Evolutionary conservation across 2,888 invertebrate genomes (phyloP), one percentile per base, ranked within the genome.

Genomic region (Linhomoeus sp.): DNA sequence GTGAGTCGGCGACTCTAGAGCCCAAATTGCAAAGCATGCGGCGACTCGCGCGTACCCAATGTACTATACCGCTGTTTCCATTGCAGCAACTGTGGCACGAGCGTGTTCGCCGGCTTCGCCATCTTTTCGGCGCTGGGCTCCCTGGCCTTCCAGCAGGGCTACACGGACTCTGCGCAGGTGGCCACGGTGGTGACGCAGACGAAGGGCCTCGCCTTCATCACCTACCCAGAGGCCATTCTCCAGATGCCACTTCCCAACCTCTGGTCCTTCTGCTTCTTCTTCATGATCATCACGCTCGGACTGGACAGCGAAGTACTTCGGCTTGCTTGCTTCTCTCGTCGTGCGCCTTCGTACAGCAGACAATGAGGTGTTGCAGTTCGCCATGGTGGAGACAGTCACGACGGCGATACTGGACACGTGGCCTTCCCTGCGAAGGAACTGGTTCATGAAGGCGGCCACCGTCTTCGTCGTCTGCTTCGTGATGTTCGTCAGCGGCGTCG

Each of bases 71-170:
- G n/a, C n/a, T n/a, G n/a, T n/a, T n/a, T n/a, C n/a, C n/a, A n/a
- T 20, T 46, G 5, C 43, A 46, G 41, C 23, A 42, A 46, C 43
- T 41, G 41, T n/a, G 41, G 20, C 39, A 57, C 56, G 54, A 49
- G 48, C 1, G 25, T 57, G 1, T 36, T 57, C n/a, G 57, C 56
- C 17, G 56, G 56, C 15, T 51, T 53, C 1, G 55, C 58, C n/a
- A 53, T 55, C 25, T 58, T 56, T 45, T 54, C 56, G 1, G 52
- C 52, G 15, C 47, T 56, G 7, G 58, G 58, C 17, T 54, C 52
- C 44, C 45, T 58, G 46, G 54, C 55, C 2, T 37, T 48, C 19
- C 43, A 50, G 23, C 49, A 41, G 20, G 35, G 35, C 7, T 5
- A 19, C 33, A 15, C 24, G 2, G 47, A 55, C 3, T 15, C 45